Conservation (phyloP, 92 coral and sea anemone genomes). For the Porites cylindrica region DNA sequence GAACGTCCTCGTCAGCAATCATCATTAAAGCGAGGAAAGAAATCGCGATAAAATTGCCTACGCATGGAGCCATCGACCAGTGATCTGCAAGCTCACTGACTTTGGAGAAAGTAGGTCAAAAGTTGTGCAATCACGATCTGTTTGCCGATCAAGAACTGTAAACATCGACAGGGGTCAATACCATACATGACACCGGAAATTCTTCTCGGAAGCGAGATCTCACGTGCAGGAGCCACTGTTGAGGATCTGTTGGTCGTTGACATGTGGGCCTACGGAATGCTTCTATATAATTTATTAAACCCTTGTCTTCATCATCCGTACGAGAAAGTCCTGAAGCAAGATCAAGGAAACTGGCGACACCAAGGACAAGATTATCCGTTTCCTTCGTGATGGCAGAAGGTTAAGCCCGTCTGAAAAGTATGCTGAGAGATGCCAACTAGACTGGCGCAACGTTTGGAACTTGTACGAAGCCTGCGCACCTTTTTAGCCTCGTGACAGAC, state of each 20-base stretch:
- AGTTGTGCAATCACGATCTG: background rate
- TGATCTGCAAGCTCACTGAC: constrained; percentile 38
- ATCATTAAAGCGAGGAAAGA: constrained; percentile 23
- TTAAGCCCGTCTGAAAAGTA: background rate
- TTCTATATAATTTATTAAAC: background rate
- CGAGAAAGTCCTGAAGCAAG: constrained; percentile 1
- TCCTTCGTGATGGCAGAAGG: background rate
- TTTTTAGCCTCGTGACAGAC: constrained; percentile 8
- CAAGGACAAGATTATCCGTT: background rate
- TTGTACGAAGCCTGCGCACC: constrained; percentile 15
- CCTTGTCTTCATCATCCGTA: background rate
- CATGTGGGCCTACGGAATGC: constrained; percentile 18
- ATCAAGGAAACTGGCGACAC: background rate
- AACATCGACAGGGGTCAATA: background rate
- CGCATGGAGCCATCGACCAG: constrained; percentile 40
- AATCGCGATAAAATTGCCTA: constrained; percentile 29
- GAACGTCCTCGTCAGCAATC: constrained; percentile 49
- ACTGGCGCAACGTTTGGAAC: constrained; percentile 18
- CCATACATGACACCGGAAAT: constrained; percentile 2
- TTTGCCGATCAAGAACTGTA: constrained; percentile 14
- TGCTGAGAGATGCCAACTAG: constrained; percentile 27
- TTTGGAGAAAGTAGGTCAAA: constrained; percentile 16
- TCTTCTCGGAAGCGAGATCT: constrained; percentile 11
- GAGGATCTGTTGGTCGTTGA: background rate
- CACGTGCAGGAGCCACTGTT: constrained; percentile 23